phyloP scores from a whole-genome alignment of 2,797 vertebrate genomes.

The Glyptemys insculpta region DNA sequence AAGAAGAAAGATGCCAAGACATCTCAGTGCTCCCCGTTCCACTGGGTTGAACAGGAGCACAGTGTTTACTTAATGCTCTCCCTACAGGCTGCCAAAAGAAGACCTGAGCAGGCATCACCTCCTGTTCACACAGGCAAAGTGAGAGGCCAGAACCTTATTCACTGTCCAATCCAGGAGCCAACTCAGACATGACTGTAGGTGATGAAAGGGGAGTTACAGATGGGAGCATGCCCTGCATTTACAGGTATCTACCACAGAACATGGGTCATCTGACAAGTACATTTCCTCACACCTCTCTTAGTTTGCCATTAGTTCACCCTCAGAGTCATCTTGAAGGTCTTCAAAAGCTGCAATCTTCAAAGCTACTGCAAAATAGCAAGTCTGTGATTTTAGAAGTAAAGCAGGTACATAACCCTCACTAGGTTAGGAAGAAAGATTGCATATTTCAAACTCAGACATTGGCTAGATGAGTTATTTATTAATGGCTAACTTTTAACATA shows the following conservation, averaged over 20 bases:
- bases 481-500: constrained; percentile 51
- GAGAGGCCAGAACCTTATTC: constrained; percentile 31
- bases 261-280: constrained; percentile 28
- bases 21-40: background rate
- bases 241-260: constrained; percentile 62
- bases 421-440: constrained; percentile 27
- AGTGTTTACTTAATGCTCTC: background rate
- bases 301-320: constrained; percentile 49
- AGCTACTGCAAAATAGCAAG: background rate
- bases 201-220: constrained; percentile 46
- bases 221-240: constrained; percentile 58
- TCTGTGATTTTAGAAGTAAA: background rate
- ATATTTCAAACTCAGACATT: constrained; percentile 41
- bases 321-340: constrained; percentile 54
- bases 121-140: background rate
- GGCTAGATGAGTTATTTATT: constrained; percentile 31
- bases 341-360: constrained; percentile 37
- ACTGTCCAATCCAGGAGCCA: background rate
- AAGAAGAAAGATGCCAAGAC: background rate
- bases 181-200: constrained; percentile 48
- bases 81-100: constrained; percentile 18
- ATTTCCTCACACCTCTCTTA: constrained; percentile 43
- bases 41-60: background rate
- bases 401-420: background rate
- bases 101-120: constrained; percentile 17